These are phyloP conservation scores for Cryptocephalus primarius DNA, from an alignment of 2,888 invertebrate species.

Conservation along the genomic window DNA sequence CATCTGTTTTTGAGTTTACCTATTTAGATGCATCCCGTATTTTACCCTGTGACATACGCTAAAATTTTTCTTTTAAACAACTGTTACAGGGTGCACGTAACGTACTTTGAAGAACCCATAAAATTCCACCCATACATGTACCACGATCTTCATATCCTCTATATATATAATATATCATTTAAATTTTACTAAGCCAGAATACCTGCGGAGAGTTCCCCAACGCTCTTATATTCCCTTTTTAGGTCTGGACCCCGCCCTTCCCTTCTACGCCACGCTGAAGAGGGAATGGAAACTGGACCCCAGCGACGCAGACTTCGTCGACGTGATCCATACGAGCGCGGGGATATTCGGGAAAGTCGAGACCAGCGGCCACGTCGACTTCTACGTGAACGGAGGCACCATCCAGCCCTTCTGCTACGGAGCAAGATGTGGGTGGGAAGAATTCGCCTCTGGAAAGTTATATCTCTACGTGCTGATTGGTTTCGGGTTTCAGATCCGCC, in stretches of 20 bases:
- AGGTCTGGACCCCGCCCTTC: conserved; percentile 55
- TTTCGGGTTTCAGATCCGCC: conserved; percentile 35
- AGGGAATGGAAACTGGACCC: conserved; percentile 55
- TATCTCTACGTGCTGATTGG: neutral
- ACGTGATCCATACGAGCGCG: conserved; percentile 82
- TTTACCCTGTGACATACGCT: too few species aligned
- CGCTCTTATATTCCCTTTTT: neutral
- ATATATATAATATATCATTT: too few species aligned
- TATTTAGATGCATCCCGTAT: neutral
- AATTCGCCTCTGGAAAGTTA: too few species aligned
- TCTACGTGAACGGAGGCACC: conserved; percentile 51
- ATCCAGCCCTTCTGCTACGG: conserved; percentile 26
- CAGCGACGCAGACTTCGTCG: conserved; percentile 73
- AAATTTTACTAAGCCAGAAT: too few species aligned
- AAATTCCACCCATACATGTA: too few species aligned
- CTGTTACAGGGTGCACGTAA: too few species aligned
- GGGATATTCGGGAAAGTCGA: conserved; percentile 48
- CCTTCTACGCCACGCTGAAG: conserved; percentile 44
- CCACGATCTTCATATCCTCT: too few species aligned
- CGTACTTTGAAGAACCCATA: too few species aligned
- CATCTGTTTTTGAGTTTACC: too few species aligned
- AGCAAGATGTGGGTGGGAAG: conserved; percentile 18
- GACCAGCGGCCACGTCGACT: conserved; percentile 49
- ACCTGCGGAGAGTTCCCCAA: too few species aligned
- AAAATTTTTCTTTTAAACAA: too few species aligned